Evolutionary conservation across 2,797 vertebrate species (phyloP), one percentile per base, ranked within the genome.

Genomic region (Eutrigla gurnardus): DNA sequence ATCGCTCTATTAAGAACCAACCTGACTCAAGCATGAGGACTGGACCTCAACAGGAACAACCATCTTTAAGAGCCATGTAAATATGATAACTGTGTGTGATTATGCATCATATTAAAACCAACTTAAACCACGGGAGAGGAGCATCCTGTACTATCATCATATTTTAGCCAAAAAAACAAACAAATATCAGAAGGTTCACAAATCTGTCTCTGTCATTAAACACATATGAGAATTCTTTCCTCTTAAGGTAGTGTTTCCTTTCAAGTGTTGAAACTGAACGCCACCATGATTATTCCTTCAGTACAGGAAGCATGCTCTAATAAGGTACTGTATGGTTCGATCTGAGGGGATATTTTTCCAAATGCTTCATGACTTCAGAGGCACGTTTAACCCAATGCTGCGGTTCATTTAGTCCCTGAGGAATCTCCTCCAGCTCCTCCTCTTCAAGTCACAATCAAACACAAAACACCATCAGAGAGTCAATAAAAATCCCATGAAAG

Each of bases 401-500:
- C 33, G 68, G 67, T 59, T 45, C 25, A 4, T 50, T 37, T 2
- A 12, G 67, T 46, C 65, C 5, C n/a, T 4, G 18, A 43, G 40
- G 33, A 75, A 49, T 15, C 66, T 25, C 25, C 25, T 25, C 25
- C 25, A 25, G 25, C 25, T 25, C 25, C 25, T 25, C 25, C 65
- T 64, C 36, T 39, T 66, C 71, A 64, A 64, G 77, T 83, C 78
- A 72, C 39, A 85, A 70, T 84, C 70, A 68, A 71, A 69, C 74
- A 69, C 61, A 63, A 62, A 49, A 61, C 60, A n/a, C 67, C 63
- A 43, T 78, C 17, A 58, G 52, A 83, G 40, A 83, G 83, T 77
- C 78, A 73, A 88, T 86, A 81, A 86, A 85, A 84, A 25, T 50
- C 77, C 67, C 69, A 73, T 39, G 64, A 79, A 18, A n/a, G 10